Base-by-base conservation (phyloP, 2,113 vertebrate species). In the Albula glossodonta region DNA sequence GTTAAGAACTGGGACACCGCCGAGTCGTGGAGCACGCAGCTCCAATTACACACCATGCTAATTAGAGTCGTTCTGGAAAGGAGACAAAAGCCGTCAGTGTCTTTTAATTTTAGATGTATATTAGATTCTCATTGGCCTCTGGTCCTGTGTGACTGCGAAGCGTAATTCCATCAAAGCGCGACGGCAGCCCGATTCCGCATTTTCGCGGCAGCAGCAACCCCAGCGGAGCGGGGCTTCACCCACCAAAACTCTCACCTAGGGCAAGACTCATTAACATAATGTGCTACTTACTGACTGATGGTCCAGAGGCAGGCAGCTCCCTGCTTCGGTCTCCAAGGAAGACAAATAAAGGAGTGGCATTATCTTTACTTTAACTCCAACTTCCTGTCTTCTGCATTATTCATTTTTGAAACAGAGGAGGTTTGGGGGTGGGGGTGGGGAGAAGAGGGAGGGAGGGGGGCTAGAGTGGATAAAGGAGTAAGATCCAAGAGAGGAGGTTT, bases 351-450 rank as follows among this genome's bases (percentile, higher is more conserved):
- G 87, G 90, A 87, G 82, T 88, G 92, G 89, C 92, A 92, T 90
- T 89, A 92, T 85, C 88, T 87, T 83, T 87, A 88, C 89, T 93
- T 93, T 92, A 90, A 93, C 93, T 90, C 91, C 87, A 53, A 87
- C 87, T 94, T 92, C 91, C 91, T 91, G 82, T 83, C 86, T 90
- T 88, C 87, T 93, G 91, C 92, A 93, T 93, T 91, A 93, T 93
- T 94, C 88, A 94, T 94, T 90, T 90, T 31, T 52, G 51, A 53
- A 88, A 90, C 90, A 88, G 83, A 86, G 87, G 77, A 91, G 89
- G 86, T 87, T 83, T 88, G 83, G 82, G 78, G 91, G 91, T 88
- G 91, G 87, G 91, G 49, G 83, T 51, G 52, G 82, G 86, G 2
- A 41, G 31, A 41, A 41, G 31, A 41, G 31, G 91, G 87, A 90